Evolutionary conservation across 2,888 invertebrate species (phyloP).

Genomic region (Limnephilus rhombicus): DNA sequence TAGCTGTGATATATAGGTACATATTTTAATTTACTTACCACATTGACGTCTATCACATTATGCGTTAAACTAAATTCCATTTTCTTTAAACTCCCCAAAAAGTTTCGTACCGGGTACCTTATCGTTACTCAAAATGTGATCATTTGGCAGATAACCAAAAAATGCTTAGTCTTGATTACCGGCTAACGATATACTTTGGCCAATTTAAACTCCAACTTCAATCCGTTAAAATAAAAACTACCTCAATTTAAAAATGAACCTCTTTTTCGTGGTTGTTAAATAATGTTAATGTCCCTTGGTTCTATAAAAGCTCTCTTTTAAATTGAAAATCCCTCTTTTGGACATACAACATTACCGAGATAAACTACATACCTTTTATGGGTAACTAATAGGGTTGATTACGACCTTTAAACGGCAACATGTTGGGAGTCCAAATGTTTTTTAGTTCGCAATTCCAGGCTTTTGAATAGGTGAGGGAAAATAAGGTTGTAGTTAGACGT

Average conservation of each 20-base stretch:
- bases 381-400: constrained; percentile 21
- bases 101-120: neutral
- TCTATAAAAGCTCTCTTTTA: constrained; percentile 34
- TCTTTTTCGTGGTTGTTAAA: constrained; percentile 19
- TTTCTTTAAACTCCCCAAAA: neutral
- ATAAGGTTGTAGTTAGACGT: neutral
- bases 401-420: constrained; percentile 9
- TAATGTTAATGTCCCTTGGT: constrained; percentile 14
- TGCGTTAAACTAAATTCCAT: neutral
- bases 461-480: neutral
- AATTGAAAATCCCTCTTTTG: constrained; percentile 23
- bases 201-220: neutral
- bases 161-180: neutral
- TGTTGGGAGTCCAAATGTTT: constrained; percentile 23
- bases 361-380: constrained; percentile 3
- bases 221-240: neutral
- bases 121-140: neutral
- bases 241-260: neutral
- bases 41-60: neutral
- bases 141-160: neutral
- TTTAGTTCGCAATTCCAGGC: neutral
- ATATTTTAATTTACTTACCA: neutral
- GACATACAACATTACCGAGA: constrained; percentile 21
- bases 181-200: neutral
- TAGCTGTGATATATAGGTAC: neutral